A percentile compares a stretch with the other conserved stretches of the same genome.
These are phyloP conservation scores for Parnassius mnemosyne DNA, from an alignment of 2,888 invertebrate genomes.

Conservation along the genomic window DNA sequence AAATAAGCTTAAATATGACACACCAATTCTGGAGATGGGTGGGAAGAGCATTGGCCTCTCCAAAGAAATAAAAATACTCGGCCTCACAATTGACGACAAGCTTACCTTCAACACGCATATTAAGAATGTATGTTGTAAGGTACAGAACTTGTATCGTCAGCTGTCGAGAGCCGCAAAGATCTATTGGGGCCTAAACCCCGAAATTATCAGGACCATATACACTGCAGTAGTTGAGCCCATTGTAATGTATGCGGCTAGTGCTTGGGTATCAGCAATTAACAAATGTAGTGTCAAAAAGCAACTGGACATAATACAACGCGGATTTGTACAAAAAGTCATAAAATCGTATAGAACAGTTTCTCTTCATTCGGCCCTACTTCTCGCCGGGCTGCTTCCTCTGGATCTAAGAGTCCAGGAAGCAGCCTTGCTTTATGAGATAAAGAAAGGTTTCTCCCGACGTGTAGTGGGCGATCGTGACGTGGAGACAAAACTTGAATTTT, in stretches of 20 bases:
- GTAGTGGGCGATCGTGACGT: conserved; percentile 4
- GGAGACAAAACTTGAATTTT: not conserved
- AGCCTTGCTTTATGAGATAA: too few species aligned
- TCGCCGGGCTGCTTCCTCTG: conserved; percentile 5
- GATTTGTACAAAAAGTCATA: conserved; percentile 25
- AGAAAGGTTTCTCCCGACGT: conserved; percentile 17
- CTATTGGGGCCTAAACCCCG: too few species aligned
- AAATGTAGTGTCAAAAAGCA: too few species aligned
- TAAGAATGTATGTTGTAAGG: not conserved
- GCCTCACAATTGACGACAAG: not conserved
- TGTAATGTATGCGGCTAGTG: too few species aligned
- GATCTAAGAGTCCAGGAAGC: too few species aligned
- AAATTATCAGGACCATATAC: too few species aligned
- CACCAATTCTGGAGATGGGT: not conserved
- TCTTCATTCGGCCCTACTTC: conserved; percentile 23
- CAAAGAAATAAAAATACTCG: too few species aligned
- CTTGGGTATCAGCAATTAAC: too few species aligned
- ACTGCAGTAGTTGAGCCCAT: too few species aligned
- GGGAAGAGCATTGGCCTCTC: too few species aligned
- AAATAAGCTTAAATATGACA: not conserved
- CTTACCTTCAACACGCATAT: conserved; percentile 1
- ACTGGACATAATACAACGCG: conserved; percentile 14
- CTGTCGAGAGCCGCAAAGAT: not conserved
- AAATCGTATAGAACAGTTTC: conserved; percentile 28
- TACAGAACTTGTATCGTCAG: not conserved